Conservation (phyloP, 2,888 invertebrate species). For the Hirtodrosophila histrioides region DNA sequence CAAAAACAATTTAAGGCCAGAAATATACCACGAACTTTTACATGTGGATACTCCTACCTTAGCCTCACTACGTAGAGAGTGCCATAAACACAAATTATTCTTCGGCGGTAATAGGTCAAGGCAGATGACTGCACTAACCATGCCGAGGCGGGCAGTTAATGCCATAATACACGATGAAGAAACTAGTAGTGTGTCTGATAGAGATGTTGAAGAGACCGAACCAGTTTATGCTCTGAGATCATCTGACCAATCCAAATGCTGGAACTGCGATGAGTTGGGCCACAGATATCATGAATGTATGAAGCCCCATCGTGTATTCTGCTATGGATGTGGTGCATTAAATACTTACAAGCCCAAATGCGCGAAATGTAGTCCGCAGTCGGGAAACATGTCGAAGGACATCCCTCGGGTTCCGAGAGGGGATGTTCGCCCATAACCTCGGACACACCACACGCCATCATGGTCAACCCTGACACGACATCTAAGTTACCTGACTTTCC, state of each 20-base stretch:
- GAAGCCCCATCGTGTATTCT: not conserved
- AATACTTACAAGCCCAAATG: not conserved
- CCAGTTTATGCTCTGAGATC: not conserved
- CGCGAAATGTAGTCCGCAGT: not conserved
- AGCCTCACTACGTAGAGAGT: not conserved
- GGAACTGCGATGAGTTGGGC: not conserved
- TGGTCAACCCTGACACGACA: not conserved
- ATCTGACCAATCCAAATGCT: not conserved
- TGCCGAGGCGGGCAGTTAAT: too few relatives aligned
- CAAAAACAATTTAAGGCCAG: constrained; percentile 2
- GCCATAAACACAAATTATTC: not conserved
- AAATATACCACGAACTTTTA: not conserved
- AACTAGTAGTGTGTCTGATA: not conserved
- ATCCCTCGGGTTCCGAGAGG: not conserved
- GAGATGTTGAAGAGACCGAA: not conserved
- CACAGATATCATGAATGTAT: not conserved
- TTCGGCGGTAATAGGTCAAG: too few relatives aligned
- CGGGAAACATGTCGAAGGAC: not conserved
- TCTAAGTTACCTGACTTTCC: not conserved
- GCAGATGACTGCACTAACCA: too few relatives aligned
- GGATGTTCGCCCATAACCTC: not conserved
- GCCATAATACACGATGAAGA: not conserved
- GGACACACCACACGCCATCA: not conserved
- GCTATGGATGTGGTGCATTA: not conserved
- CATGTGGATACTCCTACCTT: not conserved